Evolutionary conservation across 2,113 vertebrate species (phyloP).

Genomic region (Crotalus tigris): DNA sequence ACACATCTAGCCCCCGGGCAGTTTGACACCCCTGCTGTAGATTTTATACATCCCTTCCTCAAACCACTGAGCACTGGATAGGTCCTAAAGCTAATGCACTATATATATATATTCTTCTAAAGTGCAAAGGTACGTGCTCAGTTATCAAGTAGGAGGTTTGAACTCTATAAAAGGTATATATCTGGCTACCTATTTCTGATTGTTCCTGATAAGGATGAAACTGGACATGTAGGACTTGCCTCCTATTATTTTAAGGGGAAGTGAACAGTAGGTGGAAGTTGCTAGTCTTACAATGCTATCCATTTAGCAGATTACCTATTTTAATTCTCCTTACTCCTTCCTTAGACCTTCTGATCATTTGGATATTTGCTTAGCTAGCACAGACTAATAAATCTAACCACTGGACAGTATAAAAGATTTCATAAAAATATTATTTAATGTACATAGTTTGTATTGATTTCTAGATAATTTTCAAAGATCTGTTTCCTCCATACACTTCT

Average conservation of each 20-base stretch:
- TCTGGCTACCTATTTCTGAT: background rate
- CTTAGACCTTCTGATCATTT: background rate
- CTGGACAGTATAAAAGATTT: background rate
- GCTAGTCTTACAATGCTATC: background rate
- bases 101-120: background rate
- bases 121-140: background rate
- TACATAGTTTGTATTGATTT: background rate
- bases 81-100: background rate
- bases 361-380: background rate
- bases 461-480: background rate
- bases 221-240: background rate
- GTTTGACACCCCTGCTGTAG: background rate
- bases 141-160: background rate
- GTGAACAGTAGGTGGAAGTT: background rate
- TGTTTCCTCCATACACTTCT: background rate
- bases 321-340: background rate
- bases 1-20: no score
- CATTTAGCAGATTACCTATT: background rate
- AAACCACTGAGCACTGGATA: background rate
- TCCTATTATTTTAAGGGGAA: background rate
- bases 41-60: background rate
- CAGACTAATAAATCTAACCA: background rate
- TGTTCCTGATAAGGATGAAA: background rate
- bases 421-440: rapidly evolving
- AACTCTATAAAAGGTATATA: background rate